phyloP scores from a whole-genome alignment of 2,888 invertebrate species.

The Caenorhabditis panamensis region DNA sequence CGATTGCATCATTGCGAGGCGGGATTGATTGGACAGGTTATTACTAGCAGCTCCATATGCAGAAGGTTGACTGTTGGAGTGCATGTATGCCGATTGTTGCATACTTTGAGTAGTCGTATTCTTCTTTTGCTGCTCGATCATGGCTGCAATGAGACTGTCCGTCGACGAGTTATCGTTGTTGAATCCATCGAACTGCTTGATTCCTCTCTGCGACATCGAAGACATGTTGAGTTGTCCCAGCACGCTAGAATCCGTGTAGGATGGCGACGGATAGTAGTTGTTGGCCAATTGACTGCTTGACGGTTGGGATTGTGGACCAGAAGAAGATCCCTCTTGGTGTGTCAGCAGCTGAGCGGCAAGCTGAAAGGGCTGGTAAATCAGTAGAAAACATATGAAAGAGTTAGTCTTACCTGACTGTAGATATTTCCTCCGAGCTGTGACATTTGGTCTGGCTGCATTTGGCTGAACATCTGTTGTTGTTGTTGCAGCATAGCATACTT shows the following conservation, averaged over 20 bases:
- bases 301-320: conserved; percentile 18
- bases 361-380: conserved; percentile 25
- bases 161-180: conserved; percentile 45
- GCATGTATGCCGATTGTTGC: conserved; percentile 24
- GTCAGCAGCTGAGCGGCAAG: conserved; percentile 68
- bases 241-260: conserved; percentile 57
- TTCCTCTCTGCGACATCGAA: conserved; percentile 33
- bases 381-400: neutral
- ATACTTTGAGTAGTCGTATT: neutral
- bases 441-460: conserved; percentile 15
- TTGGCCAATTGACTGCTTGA: conserved; percentile 17
- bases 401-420: conserved; percentile 14
- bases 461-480: conserved; percentile 32
- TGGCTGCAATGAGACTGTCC: conserved; percentile 28
- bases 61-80: conserved; percentile 5
- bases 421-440: conserved; percentile 8
- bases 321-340: conserved; percentile 49
- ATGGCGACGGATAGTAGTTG: conserved; percentile 61
- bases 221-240: conserved; percentile 43
- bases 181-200: conserved; percentile 56
- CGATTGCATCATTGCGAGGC: conserved; percentile 33
- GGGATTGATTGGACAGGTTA: neutral
- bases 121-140: conserved; percentile 40
- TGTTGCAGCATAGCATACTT: conserved; percentile 24
- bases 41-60: conserved; percentile 9